phyloP scores from a whole-genome alignment of 2,113 vertebrate species.

The Anoura caudifer region DNA sequence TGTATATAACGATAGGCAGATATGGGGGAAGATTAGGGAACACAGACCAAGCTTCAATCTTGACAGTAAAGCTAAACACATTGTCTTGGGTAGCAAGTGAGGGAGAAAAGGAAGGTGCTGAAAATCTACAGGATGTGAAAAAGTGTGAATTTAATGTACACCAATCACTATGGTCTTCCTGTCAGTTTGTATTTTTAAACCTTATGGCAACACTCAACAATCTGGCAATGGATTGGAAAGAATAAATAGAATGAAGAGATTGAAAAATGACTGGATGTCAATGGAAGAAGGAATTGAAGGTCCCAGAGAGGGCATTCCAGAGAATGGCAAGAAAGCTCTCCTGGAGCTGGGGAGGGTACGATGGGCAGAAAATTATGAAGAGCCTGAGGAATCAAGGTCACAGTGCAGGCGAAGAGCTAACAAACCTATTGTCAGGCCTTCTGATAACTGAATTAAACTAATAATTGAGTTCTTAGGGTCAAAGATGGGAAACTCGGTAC shows the following conservation, averaged over 20 bases:
- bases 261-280: slow-evolving; percentile 12
- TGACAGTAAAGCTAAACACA: background rate
- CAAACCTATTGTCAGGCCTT: slow-evolving; percentile 32
- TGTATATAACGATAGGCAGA: background rate
- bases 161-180: background rate
- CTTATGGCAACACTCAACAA: background rate
- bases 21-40: background rate
- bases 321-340: background rate
- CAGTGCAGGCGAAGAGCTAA: background rate
- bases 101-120: background rate
- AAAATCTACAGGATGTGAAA: background rate
- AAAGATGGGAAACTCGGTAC: slow-evolving; percentile 44
- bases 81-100: background rate
- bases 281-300: background rate
- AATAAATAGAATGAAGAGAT: slow-evolving; percentile 29
- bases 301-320: background rate
- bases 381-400: background rate
- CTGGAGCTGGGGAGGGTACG: background rate
- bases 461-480: slow-evolving; percentile 67
- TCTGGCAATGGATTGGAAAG: background rate
- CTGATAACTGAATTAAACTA: slow-evolving; percentile 42
- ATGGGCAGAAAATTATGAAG: background rate
- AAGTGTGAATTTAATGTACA: background rate
- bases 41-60: background rate
- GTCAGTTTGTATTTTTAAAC: background rate